phyloP scores from a whole-genome alignment of 2,797 vertebrate species.

The Kryptolebias ocellatus region DNA sequence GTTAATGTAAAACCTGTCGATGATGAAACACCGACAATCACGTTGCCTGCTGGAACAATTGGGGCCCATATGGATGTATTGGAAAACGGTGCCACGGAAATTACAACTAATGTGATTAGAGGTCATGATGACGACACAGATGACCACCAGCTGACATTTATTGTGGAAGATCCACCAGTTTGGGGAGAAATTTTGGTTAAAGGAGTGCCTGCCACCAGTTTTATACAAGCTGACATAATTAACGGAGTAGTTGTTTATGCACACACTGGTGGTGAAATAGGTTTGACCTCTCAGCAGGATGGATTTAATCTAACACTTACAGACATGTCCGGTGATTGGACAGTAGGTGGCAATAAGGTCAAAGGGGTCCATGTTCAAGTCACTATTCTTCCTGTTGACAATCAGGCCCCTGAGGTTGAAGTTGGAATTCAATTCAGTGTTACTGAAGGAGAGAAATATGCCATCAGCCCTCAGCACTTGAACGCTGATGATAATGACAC shows the following conservation, averaged over 20 bases:
- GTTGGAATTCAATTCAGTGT: constrained; percentile 86
- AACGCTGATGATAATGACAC: constrained; percentile 88
- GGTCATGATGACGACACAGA: constrained; percentile 88
- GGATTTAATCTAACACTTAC: constrained; percentile 92
- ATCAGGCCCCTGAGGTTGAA: constrained; percentile 87
- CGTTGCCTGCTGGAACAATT: constrained; percentile 84
- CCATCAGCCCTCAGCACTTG: constrained; percentile 83
- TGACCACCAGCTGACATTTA: constrained; percentile 91
- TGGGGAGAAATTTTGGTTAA: constrained; percentile 88
- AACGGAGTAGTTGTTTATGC: constrained; percentile 89
- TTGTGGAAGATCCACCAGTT: constrained; percentile 86
- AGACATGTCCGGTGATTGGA: constrained; percentile 92
- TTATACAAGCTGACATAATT: constrained; percentile 91
- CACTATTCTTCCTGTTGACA: constrained; percentile 93
- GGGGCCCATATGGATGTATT: constrained; percentile 91
- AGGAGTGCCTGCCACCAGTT: constrained; percentile 84
- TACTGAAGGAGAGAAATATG: constrained; percentile 86
- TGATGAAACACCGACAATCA: constrained; percentile 83
- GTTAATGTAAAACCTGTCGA: constrained; percentile 86
- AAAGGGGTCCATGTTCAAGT: constrained; percentile 87
- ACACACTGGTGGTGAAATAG: constrained; percentile 92
- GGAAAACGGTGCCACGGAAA: constrained; percentile 91
- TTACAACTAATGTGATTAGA: constrained; percentile 89
- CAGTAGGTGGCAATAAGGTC: constrained; percentile 84
- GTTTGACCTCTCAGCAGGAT: constrained; percentile 84